Evolutionary conservation across 2,888 invertebrate genomes (phyloP).

Genomic region (Drosophila rellima): DNA sequence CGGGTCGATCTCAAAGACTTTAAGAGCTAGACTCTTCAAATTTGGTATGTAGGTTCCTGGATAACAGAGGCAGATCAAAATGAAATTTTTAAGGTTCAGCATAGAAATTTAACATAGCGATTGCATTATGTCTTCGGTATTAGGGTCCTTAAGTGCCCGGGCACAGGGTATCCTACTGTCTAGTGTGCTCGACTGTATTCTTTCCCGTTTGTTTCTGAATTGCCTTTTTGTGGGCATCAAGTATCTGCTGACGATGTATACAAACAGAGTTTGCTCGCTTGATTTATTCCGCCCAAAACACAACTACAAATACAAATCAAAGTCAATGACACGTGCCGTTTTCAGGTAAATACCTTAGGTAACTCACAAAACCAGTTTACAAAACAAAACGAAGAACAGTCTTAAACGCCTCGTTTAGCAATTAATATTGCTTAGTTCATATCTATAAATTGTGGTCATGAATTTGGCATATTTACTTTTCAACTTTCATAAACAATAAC

Average conservation of each 20-base stretch:
- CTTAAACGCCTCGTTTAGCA: constrained; percentile 66
- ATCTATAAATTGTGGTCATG: constrained; percentile 38
- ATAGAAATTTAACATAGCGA: too few species aligned
- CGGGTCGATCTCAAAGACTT: too few species aligned
- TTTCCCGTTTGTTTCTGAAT: background rate
- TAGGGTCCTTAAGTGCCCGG: too few species aligned
- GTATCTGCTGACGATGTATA: constrained; percentile 26
- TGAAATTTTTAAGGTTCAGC: too few species aligned
- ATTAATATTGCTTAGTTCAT: constrained; percentile 56
- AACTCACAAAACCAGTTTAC: constrained; percentile 50
- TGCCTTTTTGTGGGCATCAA: background rate
- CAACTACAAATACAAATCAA: constrained; percentile 36
- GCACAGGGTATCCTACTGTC: too few species aligned
- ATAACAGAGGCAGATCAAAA: too few species aligned
- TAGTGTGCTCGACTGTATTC: too few species aligned
- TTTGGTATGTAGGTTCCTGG: too few species aligned
- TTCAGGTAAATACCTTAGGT: constrained; percentile 44
- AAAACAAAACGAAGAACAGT: constrained; percentile 61
- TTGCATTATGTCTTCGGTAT: too few species aligned
- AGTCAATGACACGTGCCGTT: constrained; percentile 64
- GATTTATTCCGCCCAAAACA: constrained; percentile 30
- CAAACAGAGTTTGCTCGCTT: constrained; percentile 20
- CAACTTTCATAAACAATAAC: constrained; percentile 34
- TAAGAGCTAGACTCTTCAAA: too few species aligned
- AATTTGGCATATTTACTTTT: constrained; percentile 74